Evolutionary conservation across 2,113 vertebrate genomes (phyloP), one percentile per base, ranked within the genome.

Genomic region (Anarrhichthys ocellatus): DNA sequence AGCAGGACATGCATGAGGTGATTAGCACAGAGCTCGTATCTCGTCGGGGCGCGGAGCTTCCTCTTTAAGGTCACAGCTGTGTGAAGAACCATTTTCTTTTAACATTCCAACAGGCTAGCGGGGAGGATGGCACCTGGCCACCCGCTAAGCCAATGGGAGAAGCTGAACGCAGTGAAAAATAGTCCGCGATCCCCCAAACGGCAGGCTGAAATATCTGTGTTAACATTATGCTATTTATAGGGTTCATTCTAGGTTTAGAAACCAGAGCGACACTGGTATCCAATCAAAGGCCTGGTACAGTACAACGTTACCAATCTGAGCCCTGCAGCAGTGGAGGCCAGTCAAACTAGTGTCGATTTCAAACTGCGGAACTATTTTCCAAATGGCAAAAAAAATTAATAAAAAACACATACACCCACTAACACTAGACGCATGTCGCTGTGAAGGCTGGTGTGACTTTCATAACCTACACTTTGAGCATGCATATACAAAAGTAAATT

Each of bases 211-310:
- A 85, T 87, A 90, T 89, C 87, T 78, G 72, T 88, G 87, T 87
- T 88, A 82, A 86, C 80, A 71, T 32, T 68, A 17, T 7, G 32
- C 80, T 91, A 90, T 92, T 87, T 87, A 87, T 92, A 89, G 71
- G 42, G n/a, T 54, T 87, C 63, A 81, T 89, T 92, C 80, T 89
- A 54, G 87, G 86, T 87, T 89, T 87, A 66, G 78, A 92, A 89
- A 91, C 80, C 85, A 89, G 89, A 89, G 70, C 82, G 18, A 22
- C 59, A 82, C 78, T 85, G 85, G 40, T 72, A 13, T 78, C 88
- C 88, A 89, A 89, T 89, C 87, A 80, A 58, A 80, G n/a, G 70
- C 17, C 61, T 27, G 71, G 22, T 74, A 32, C 32, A 32, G 62
- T 80, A 54, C 32, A 81, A 84, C 75, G 67, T 84, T 54, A 76